Conservation (phyloP, 2,797 vertebrate genomes). For the Gambelia wislizenii region DNA sequence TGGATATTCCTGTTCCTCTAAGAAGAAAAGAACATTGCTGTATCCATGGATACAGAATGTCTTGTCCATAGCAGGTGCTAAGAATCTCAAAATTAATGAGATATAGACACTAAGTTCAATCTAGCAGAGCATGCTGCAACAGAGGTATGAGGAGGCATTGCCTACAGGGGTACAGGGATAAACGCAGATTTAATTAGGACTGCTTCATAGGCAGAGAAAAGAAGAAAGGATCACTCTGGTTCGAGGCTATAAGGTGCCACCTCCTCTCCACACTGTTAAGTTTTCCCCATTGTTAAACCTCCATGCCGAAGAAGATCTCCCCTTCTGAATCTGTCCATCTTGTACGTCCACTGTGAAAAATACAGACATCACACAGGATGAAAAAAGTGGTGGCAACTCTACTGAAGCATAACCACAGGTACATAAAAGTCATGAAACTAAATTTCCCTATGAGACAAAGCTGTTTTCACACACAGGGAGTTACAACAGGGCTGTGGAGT, state of each 20-base stretch:
- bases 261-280: not conserved
- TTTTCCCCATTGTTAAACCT: not conserved
- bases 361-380: not conserved
- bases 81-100: constrained; percentile 1
- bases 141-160: not conserved
- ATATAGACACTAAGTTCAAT: not conserved
- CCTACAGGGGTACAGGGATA: not conserved
- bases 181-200: not conserved
- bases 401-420: not conserved
- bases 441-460: too few species aligned
- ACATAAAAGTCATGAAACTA: not conserved
- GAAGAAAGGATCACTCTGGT: not conserved
- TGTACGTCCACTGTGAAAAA: not conserved
- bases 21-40: constrained; percentile 19
- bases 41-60: constrained; percentile 35
- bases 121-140: not conserved
- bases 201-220: not conserved
- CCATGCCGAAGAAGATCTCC: not conserved
- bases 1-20: constrained; percentile 20
- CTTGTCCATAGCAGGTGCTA: constrained; percentile 37
- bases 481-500: too few species aligned
- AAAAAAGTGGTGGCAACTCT: not conserved
- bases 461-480: too few species aligned
- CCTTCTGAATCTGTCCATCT: not conserved
- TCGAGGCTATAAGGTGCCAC: too few species aligned